These are phyloP conservation scores for Cyanoliseus patagonus DNA, from an alignment of 2,113 vertebrate species.

Conservation along the genomic window DNA sequence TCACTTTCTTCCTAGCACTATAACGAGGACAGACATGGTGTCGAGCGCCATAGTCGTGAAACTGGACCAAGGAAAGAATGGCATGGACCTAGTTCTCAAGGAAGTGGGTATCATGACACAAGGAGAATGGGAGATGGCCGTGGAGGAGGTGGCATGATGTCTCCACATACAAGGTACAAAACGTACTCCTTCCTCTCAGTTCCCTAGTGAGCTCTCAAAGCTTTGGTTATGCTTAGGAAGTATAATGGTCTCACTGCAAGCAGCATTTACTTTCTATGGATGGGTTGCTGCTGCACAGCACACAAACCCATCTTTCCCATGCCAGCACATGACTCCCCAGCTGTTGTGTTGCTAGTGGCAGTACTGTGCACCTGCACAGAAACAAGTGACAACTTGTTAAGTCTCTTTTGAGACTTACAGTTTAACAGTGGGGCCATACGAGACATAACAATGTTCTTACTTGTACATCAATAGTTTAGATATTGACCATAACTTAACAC, in stretches of 20 bases:
- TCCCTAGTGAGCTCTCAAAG: not conserved
- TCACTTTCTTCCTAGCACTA: slow-evolving; percentile 75
- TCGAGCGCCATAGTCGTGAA: slow-evolving; percentile 89
- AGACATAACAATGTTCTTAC: not conserved
- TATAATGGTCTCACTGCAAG: not conserved
- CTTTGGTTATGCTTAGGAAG: not conserved
- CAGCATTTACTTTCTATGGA: not conserved
- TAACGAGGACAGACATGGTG: slow-evolving; percentile 87
- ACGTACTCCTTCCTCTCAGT: not conserved
- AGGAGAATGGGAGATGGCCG: slow-evolving; percentile 86
- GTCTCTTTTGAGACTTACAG: not conserved
- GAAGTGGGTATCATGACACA: slow-evolving; percentile 81
- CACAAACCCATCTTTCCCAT: not conserved
- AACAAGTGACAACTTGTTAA: not conserved
- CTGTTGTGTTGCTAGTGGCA: not conserved
- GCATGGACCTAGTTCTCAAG: slow-evolving; percentile 87
- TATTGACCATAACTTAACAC: not conserved
- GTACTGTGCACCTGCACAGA: not conserved
- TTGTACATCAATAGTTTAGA: not conserved
- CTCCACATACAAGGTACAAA: slow-evolving; percentile 86
- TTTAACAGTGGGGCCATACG: not conserved
- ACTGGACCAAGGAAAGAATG: slow-evolving; percentile 92
- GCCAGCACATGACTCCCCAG: not conserved
- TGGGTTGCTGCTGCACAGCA: not conserved
- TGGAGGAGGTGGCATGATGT: slow-evolving; percentile 84